phyloP scores from a whole-genome alignment of 2,113 vertebrate genomes.

The Melozone crissalis region DNA sequence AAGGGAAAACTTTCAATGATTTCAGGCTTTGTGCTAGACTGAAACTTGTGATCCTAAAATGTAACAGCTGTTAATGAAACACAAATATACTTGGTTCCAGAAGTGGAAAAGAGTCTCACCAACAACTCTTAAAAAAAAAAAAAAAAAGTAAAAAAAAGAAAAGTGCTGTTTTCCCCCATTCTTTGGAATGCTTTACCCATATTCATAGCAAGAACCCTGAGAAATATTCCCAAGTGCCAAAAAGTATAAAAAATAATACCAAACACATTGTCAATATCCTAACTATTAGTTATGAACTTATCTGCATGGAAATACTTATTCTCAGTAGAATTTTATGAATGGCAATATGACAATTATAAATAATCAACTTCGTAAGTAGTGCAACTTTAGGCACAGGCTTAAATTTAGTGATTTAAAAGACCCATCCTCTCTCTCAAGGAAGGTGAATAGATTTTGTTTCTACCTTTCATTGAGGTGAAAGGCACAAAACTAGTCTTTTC shows the following conservation, averaged over 20 bases:
- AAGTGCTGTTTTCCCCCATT: not conserved
- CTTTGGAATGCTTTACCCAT: not conserved
- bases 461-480: not conserved
- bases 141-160: no score
- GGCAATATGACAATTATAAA: not conserved
- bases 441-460: not conserved
- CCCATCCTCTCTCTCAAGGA: not conserved
- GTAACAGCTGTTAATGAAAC: not conserved
- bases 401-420: not conserved
- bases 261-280: not conserved
- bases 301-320: not conserved
- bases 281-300: not conserved
- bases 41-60: not conserved
- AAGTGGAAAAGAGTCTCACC: not conserved
- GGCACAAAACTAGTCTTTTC: not conserved
- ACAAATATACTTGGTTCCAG: not conserved
- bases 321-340: not conserved
- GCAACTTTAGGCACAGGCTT: not conserved
- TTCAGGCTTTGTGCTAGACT: not conserved
- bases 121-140: not conserved
- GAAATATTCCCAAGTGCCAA: constrained; percentile 1
- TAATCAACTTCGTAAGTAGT: not conserved
- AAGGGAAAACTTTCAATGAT: not conserved
- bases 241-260: constrained; percentile 12
- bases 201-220: not conserved